These are phyloP conservation scores for Cranoglanis bouderius DNA, from an alignment of 2,113 vertebrate genomes.

Conservation along the genomic window DNA sequence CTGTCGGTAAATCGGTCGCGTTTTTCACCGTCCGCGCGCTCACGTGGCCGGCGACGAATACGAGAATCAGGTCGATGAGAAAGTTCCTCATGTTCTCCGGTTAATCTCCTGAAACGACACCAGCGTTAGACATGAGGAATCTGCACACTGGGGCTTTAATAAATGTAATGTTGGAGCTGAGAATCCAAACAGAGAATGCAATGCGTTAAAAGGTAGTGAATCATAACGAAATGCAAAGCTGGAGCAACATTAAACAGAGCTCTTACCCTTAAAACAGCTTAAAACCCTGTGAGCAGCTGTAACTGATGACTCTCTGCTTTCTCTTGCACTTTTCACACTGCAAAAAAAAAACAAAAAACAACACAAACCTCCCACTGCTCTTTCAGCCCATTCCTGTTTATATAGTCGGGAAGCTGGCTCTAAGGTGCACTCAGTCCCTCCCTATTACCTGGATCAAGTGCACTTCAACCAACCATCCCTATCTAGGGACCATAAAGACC, in stretches of 20 bases:
- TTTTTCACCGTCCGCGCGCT: constrained; percentile 28
- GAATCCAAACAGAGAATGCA: neutral
- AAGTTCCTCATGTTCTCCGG: constrained; percentile 47
- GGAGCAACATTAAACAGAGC: too few species aligned
- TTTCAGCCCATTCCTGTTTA: constrained; percentile 36
- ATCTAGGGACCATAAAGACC: neutral
- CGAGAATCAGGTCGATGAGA: constrained; percentile 37
- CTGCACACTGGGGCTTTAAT: neutral
- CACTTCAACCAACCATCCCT: neutral
- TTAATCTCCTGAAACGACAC: neutral
- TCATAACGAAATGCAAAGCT: neutral
- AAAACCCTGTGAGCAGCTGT: neutral
- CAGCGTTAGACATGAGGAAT: neutral
- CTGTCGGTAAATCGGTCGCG: neutral
- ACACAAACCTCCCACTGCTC: constrained; percentile 10
- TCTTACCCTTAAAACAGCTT: neutral
- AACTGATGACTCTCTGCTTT: neutral
- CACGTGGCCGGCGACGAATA: constrained; percentile 15
- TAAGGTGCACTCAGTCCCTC: constrained; percentile 45
- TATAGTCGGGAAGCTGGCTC: constrained; percentile 33
- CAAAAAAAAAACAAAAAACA: too few species aligned
- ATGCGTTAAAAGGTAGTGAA: neutral
- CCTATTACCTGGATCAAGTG: constrained; percentile 42
- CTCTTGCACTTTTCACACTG: constrained; percentile 22
- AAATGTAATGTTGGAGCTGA: neutral